These are phyloP conservation scores for Taxidea taxus DNA, from an alignment of 2,113 vertebrate genomes.

Conservation along the genomic window DNA sequence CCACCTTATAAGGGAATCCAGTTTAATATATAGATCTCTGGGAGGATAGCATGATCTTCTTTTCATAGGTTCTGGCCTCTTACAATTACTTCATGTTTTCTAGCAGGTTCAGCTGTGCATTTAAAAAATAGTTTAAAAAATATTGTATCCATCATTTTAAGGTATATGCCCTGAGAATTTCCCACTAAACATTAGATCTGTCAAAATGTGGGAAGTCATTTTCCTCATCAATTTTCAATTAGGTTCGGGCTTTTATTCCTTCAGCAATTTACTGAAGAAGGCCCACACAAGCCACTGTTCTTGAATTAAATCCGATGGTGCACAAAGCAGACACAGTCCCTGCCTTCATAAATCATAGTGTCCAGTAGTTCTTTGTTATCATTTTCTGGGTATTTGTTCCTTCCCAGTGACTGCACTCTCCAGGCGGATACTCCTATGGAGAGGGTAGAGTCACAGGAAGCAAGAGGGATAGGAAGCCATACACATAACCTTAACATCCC, in stretches of 20 bases:
- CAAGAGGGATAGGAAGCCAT: not conserved
- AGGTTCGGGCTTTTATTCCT: not conserved
- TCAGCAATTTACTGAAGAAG: not conserved
- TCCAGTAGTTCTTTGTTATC: not conserved
- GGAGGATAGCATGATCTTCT: not conserved
- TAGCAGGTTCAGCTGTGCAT: not conserved
- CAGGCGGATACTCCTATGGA: not conserved
- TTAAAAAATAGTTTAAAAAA: not conserved
- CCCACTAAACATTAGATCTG: not conserved
- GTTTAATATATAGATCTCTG: not conserved
- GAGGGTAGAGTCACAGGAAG: not conserved
- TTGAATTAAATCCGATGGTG: not conserved
- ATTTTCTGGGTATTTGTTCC: not conserved
- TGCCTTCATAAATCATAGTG: not conserved
- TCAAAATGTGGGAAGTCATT: not conserved
- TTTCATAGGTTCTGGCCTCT: not conserved
- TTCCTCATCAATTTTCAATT: not conserved
- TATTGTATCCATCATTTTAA: not conserved
- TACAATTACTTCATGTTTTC: not conserved
- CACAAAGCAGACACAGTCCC: not conserved
- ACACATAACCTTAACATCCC: not conserved
- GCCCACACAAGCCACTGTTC: not conserved
- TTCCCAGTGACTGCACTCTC: not conserved
- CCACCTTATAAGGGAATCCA: not conserved
- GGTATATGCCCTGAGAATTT: not conserved